Evolutionary conservation across 2,113 vertebrate species (phyloP).

Genomic region (Emydocephalus ijimae): DNA sequence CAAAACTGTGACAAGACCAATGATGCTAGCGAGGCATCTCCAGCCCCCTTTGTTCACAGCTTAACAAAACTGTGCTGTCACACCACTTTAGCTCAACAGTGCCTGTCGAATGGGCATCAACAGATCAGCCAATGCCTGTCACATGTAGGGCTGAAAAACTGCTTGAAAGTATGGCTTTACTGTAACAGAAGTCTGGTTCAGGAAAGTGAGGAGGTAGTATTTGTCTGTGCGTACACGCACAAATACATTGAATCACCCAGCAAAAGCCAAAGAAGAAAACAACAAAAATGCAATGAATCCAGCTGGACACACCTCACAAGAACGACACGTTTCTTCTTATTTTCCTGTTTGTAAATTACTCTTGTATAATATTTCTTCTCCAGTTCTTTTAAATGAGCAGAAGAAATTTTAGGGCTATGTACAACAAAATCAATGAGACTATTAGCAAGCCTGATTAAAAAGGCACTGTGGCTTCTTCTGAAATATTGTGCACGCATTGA

Average conservation of each 20-base stretch:
- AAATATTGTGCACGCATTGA: neutral
- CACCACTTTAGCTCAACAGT: slow-evolving; percentile 96
- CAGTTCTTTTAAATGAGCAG: neutral
- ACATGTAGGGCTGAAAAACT: slow-evolving; percentile 79
- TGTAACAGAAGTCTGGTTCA: slow-evolving; percentile 70
- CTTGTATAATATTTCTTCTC: neutral
- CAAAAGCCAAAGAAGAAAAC: slow-evolving; percentile 45
- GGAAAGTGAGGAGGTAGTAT: slow-evolving; percentile 68
- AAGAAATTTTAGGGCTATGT: neutral
- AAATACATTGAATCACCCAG: slow-evolving; percentile 57
- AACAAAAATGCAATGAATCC: neutral
- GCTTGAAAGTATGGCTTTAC: slow-evolving; percentile 79
- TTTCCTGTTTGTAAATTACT: neutral
- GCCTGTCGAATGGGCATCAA: slow-evolving; percentile 94
- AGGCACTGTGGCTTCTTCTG: neutral
- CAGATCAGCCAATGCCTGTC: slow-evolving; percentile 86
- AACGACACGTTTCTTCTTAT: neutral
- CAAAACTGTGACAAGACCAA: slow-evolving; percentile 90
- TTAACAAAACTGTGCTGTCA: slow-evolving; percentile 99
- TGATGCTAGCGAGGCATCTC: slow-evolving; percentile 85
- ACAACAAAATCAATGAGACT: neutral
- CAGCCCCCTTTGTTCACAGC: slow-evolving; percentile 93
- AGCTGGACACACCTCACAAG: neutral
- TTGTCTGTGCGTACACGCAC: slow-evolving; percentile 40
- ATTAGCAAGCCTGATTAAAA: neutral